phyloP scores from a whole-genome alignment of 2,113 vertebrate species.

The Epinephelus moara region DNA sequence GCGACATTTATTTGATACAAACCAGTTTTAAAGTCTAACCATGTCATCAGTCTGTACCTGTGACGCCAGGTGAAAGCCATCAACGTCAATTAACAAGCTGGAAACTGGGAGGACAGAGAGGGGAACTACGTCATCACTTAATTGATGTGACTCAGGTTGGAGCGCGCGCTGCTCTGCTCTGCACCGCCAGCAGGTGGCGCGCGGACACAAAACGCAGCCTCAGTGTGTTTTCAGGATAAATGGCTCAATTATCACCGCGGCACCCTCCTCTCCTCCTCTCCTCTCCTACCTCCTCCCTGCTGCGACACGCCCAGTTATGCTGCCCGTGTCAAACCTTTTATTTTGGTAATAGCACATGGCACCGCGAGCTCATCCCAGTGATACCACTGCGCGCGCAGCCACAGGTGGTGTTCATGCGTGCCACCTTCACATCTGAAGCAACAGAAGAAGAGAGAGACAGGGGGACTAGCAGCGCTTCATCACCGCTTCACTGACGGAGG shows the following conservation, averaged over 20 bases:
- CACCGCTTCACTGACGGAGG: not conserved
- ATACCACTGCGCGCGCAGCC: constrained; percentile 43
- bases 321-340: constrained; percentile 68
- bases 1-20: not conserved
- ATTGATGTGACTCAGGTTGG: not conserved
- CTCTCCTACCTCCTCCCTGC: constrained; percentile 19
- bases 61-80: not conserved
- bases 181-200: constrained; percentile 77
- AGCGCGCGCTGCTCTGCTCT: constrained; percentile 12
- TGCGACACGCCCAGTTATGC: constrained; percentile 68
- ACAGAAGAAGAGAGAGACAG: not conserved
- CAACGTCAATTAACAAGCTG: not conserved
- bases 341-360: constrained; percentile 84
- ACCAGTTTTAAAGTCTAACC: no score
- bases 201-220: not conserved
- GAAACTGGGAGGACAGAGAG: not conserved
- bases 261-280: not conserved
- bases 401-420: constrained; percentile 57
- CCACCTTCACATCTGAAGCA: constrained; percentile 14
- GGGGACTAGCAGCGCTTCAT: not conserved
- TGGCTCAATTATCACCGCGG: constrained; percentile 68
- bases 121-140: not conserved
- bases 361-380: constrained; percentile 38
- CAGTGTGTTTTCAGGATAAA: constrained; percentile 27
- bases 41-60: not conserved